phyloP scores from a whole-genome alignment of 2,797 vertebrate species.

The Anabacerthia variegaticeps region DNA sequence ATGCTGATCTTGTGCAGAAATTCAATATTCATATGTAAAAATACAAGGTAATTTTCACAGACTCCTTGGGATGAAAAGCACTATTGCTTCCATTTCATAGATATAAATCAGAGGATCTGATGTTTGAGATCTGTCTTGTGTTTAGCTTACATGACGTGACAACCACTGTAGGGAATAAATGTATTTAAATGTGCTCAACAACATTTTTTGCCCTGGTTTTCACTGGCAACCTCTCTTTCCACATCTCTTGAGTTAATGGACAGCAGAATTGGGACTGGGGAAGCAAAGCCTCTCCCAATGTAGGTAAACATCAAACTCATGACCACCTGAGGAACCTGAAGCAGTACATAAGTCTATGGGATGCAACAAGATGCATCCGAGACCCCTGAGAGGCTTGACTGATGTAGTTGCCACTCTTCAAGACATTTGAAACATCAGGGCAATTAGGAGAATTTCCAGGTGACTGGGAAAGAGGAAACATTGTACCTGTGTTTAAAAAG shows the following conservation, averaged over 20 bases:
- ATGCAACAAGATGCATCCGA: fast-evolving
- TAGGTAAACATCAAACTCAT: neutral
- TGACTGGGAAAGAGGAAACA: neutral
- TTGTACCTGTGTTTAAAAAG: neutral
- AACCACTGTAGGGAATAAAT: neutral
- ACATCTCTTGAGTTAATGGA: neutral
- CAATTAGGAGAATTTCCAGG: neutral
- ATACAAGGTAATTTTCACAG: neutral
- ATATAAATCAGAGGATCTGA: neutral
- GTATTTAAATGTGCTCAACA: neutral
- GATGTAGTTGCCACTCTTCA: no score
- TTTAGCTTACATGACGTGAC: neutral
- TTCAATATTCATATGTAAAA: neutral
- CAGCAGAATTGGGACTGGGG: neutral
- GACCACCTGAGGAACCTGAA: neutral
- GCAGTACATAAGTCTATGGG: neutral
- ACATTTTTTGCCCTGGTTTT: neutral
- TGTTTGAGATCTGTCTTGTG: neutral
- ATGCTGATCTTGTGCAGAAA: neutral
- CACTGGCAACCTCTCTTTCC: neutral
- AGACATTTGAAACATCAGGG: neutral
- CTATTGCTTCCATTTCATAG: neutral
- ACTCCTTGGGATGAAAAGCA: neutral
- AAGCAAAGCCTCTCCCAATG: neutral
- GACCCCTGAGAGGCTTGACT: neutral